These are phyloP conservation scores for Leptopilina boulardi DNA, from an alignment of 1,140 invertebrate species.

Conservation along the genomic window DNA sequence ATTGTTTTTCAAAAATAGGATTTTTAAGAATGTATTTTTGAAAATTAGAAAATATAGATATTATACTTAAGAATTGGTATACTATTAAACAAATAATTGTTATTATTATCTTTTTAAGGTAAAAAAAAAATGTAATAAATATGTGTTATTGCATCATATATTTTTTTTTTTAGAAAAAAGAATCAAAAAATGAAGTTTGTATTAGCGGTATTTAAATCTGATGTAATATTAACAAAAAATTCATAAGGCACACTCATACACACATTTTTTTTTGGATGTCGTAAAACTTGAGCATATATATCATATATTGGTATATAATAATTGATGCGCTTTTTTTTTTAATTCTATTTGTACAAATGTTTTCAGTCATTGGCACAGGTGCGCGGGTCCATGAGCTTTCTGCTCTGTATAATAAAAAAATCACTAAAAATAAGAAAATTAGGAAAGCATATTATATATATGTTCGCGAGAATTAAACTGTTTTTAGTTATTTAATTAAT, in stretches of 20 bases:
- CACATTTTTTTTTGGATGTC: background rate
- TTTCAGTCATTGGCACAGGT: background rate
- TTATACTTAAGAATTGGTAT: too few species aligned
- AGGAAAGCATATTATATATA: too few species aligned
- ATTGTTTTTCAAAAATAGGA: too few species aligned
- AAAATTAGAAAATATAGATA: too few species aligned
- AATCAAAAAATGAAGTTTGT: background rate
- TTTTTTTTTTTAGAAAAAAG: background rate
- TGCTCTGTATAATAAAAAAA: background rate
- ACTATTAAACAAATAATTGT: too few species aligned
- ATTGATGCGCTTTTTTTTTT: slow-evolving; percentile 12
- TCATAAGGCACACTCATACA: background rate
- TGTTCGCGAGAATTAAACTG: too few species aligned
- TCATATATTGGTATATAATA: background rate
- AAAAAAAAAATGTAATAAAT: background rate
- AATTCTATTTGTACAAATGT: slow-evolving; percentile 10
- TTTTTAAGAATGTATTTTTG: too few species aligned
- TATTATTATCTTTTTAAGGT: too few species aligned
- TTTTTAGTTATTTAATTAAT: too few species aligned
- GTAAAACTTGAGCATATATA: background rate
- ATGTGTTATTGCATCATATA: background rate
- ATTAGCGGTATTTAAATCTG: background rate
- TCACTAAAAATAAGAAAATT: background rate
- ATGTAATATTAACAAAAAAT: background rate
- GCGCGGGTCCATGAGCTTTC: background rate